Evolutionary conservation across 2,797 vertebrate genomes (phyloP).

Genomic region (Xyrichtys novacula): DNA sequence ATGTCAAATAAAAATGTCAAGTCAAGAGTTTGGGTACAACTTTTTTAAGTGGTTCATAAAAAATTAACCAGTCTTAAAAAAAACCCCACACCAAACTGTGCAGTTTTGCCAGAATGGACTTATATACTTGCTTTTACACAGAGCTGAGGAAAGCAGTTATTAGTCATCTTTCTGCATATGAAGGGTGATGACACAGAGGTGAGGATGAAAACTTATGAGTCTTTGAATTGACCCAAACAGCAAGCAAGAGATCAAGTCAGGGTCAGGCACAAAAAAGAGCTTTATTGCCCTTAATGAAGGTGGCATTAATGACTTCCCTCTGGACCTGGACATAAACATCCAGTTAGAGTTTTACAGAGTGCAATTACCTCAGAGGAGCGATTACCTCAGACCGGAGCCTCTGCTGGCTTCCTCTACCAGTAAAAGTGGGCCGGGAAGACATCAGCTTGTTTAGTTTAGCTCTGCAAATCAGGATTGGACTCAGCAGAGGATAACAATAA

Average conservation of each 20-base stretch:
- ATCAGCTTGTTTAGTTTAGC: constrained; percentile 83
- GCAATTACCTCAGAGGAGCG: constrained; percentile 79
- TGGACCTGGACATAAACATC: constrained; percentile 80
- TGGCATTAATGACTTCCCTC: constrained; percentile 84
- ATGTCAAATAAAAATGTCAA: constrained; percentile 24
- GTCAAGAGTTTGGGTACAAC: constrained; percentile 8
- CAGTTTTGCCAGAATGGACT: constrained; percentile 9
- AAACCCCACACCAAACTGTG: constrained; percentile 28
- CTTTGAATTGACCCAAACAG: constrained; percentile 53
- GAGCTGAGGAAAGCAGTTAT: constrained; percentile 33
- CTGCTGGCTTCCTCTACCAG: constrained; percentile 71
- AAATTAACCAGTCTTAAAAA: constrained; percentile 43
- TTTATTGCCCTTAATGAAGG: constrained; percentile 83
- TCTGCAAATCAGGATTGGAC: constrained; percentile 63
- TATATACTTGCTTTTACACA: neutral
- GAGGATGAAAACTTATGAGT: constrained; percentile 54
- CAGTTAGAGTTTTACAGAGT: constrained; percentile 81
- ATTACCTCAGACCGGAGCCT: constrained; percentile 81
- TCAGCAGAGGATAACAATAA: constrained; percentile 56
- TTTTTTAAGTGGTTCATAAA: constrained; percentile 38
- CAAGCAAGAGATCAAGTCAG: constrained; percentile 68
- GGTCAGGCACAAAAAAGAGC: constrained; percentile 65
- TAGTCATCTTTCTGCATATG: constrained; percentile 29
- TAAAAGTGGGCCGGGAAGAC: constrained; percentile 76
- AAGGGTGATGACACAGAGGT: constrained; percentile 35